These are phyloP conservation scores for Rhadina sibilatrix DNA, from an alignment of 2,113 vertebrate species.

Conservation along the genomic window DNA sequence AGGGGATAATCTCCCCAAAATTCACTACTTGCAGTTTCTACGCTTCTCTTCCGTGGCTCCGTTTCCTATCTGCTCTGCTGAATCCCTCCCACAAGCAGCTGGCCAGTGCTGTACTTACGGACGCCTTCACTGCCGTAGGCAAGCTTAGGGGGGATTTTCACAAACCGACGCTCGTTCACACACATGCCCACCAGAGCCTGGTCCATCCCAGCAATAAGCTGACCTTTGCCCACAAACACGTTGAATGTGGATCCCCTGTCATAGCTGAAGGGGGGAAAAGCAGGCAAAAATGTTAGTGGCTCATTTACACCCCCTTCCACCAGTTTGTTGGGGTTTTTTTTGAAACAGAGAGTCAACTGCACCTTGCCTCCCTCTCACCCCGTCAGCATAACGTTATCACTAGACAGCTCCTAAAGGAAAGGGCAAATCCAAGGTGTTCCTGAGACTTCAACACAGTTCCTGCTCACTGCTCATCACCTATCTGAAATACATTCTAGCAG, in stretches of 20 bases:
- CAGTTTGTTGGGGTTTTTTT: not conserved
- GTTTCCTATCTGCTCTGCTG: not conserved
- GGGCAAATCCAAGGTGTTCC: not conserved
- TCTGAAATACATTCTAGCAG: not conserved
- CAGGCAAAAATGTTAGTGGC: not conserved
- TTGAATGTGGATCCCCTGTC: constrained; percentile 93
- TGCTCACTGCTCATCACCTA: not conserved
- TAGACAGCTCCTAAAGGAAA: not conserved
- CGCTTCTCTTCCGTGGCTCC: not conserved
- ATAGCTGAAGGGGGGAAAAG: constrained; percentile 77
- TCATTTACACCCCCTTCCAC: not conserved
- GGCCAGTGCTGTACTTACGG: constrained; percentile 68
- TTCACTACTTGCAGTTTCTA: not conserved
- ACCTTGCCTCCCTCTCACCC: not conserved
- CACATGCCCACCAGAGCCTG: constrained; percentile 94
- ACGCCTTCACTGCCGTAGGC: constrained; percentile 90
- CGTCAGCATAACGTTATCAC: accelerated
- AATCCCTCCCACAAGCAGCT: not conserved
- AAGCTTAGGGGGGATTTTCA: constrained; percentile 89
- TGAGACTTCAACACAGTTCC: not conserved
- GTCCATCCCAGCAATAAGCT: constrained; percentile 95
- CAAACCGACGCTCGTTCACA: constrained; percentile 89
- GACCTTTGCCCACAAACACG: constrained; percentile 90
- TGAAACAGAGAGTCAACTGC: not conserved
- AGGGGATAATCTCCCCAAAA: not conserved